phyloP scores from a whole-genome alignment of 2,797 vertebrate genomes.

The Loriculus beryllinus region DNA sequence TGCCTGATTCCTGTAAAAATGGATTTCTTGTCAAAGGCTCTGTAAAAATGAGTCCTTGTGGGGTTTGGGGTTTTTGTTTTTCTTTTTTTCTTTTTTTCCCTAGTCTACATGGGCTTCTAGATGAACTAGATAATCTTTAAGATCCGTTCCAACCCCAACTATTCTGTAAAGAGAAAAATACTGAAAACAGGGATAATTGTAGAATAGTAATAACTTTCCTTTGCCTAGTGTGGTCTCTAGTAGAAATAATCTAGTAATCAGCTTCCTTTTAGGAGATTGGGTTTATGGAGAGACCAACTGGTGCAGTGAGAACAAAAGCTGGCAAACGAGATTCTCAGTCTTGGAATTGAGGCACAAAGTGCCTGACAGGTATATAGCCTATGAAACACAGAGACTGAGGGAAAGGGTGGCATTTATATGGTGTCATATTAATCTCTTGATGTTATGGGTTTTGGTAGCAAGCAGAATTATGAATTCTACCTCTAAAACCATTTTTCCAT shows the following conservation, averaged over 20 bases:
- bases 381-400: neutral
- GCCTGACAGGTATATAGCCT: neutral
- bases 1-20: neutral
- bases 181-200: neutral
- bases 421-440: neutral
- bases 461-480: neutral
- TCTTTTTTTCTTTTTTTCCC: neutral
- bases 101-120: neutral
- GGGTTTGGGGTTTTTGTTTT: neutral
- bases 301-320: neutral
- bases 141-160: neutral
- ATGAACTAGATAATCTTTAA: neutral
- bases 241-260: neutral
- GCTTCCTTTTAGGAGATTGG: neutral
- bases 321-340: neutral
- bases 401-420: rapidly evolving
- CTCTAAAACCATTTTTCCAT: neutral
- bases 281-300: neutral
- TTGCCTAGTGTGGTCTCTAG: neutral
- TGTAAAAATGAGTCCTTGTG: neutral
- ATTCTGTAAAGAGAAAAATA: neutral
- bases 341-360: neutral
- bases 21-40: neutral
- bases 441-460: neutral
- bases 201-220: neutral